These are phyloP conservation scores for Trichogramma pretiosum DNA, from an alignment of 1,140 invertebrate genomes.

Conservation along the genomic window DNA sequence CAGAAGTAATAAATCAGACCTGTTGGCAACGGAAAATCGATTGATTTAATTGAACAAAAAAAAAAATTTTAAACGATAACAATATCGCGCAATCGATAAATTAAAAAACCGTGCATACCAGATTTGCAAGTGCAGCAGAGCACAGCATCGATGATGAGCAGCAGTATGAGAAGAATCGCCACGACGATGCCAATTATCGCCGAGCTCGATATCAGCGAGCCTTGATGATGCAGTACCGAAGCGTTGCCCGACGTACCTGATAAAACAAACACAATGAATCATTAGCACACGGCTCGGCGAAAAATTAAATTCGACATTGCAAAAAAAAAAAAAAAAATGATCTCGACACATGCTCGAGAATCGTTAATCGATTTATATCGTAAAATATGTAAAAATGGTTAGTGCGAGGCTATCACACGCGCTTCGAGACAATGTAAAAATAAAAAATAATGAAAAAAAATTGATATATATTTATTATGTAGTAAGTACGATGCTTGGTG, in stretches of 20 bases:
- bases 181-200: constrained; percentile 72
- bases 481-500: constrained; percentile 41
- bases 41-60: constrained; percentile 10
- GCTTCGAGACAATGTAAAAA: no score
- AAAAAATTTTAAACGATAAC: not conserved
- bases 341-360: no score
- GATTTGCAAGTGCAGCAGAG: constrained; percentile 58
- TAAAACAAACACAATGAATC: constrained; percentile 31
- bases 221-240: constrained; percentile 47
- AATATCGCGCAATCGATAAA: constrained; percentile 1
- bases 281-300: no score
- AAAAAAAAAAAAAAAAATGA: constrained; percentile 1
- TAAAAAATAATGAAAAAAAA: no score
- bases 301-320: constrained; percentile 6
- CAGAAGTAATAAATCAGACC: constrained; percentile 67
- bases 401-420: no score
- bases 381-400: constrained; percentile 25
- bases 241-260: no score
- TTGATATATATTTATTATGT: no score
- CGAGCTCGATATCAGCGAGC: constrained; percentile 59
- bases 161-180: constrained; percentile 60
- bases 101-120: constrained; percentile 32
- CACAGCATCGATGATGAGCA: constrained; percentile 69
- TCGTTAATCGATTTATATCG: not conserved
- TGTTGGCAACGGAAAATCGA: constrained; percentile 27